phyloP scores from a whole-genome alignment of 2,888 invertebrate species.

The Listrodromus nycthemerus region DNA sequence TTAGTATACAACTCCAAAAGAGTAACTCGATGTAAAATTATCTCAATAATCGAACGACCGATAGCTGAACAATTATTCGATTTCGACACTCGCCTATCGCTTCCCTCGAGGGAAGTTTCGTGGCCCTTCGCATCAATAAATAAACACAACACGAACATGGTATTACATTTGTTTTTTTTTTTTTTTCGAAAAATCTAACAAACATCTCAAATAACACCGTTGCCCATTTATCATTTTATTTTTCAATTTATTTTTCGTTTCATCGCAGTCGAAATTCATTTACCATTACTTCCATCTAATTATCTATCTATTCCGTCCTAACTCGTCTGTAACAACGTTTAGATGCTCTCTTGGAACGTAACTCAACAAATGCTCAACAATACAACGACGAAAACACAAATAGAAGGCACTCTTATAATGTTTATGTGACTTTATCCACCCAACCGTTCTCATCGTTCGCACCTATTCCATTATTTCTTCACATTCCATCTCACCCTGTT shows the following conservation, averaged over 20 bases:
- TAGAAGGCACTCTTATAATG: slow-evolving; percentile 83
- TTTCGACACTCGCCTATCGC: not conserved
- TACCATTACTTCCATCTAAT: slow-evolving; percentile 33
- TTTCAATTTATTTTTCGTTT: slow-evolving; percentile 57
- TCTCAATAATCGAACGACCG: not conserved
- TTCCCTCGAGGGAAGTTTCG: not conserved
- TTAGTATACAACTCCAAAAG: not conserved
- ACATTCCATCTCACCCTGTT: slow-evolving; percentile 5
- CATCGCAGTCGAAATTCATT: slow-evolving; percentile 13
- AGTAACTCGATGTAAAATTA: not conserved
- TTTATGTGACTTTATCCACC: slow-evolving; percentile 47
- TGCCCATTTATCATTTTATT: not conserved
- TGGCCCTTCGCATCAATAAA: slow-evolving; percentile 21
- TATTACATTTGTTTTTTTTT: slow-evolving; percentile 68
- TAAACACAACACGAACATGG: slow-evolving; percentile 57
- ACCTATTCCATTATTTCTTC: slow-evolving; percentile 11
- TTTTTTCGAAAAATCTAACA: slow-evolving; percentile 54
- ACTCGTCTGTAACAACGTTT: slow-evolving; percentile 72
- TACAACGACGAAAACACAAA: slow-evolving; percentile 83
- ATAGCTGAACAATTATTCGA: not conserved
- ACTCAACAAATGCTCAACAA: slow-evolving; percentile 83
- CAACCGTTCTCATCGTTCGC: not conserved
- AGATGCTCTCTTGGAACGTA: slow-evolving; percentile 84
- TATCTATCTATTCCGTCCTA: slow-evolving; percentile 65
- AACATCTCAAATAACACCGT: slow-evolving; percentile 28